Evolutionary conservation across 2,888 invertebrate species (phyloP).

Genomic region (Liopterus haemorrhoidalis): DNA sequence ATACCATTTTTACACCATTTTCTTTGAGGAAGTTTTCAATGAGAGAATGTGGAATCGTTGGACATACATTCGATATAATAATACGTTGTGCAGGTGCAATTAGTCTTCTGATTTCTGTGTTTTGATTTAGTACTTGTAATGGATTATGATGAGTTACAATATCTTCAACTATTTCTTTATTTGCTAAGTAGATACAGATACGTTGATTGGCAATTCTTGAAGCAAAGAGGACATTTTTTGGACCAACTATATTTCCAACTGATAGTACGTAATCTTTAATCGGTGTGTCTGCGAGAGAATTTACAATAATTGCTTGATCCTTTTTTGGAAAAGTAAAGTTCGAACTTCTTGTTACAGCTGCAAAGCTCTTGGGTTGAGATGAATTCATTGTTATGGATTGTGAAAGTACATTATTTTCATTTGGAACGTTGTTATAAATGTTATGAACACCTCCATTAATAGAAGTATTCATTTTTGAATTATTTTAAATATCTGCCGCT

Average conservation of each 20-base stretch:
- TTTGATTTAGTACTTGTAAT: constrained; percentile 4
- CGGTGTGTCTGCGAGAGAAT: background rate
- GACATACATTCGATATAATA: constrained; percentile 16
- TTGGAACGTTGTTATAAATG: no score
- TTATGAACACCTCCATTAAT: no score
- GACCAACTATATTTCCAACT: constrained; percentile 12
- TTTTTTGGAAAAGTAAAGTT: no score
- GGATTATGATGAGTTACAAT: constrained; percentile 10
- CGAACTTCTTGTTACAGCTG: no score
- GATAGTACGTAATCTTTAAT: constrained; percentile 6
- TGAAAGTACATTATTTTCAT: no score
- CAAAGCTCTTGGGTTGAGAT: no score
- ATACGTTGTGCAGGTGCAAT: constrained; percentile 11
- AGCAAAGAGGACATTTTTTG: constrained; percentile 16
- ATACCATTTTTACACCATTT: constrained; percentile 1
- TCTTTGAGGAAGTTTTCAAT: constrained; percentile 6
- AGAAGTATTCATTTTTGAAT: no score
- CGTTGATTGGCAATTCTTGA: constrained; percentile 15
- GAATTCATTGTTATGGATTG: no score
- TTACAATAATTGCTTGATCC: constrained; percentile 7
- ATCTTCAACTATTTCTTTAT: constrained; percentile 11
- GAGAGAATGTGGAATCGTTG: constrained; percentile 8
- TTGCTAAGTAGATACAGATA: constrained; percentile 15
- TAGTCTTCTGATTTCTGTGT: constrained; percentile 12
- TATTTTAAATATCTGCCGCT: no score